Evolutionary conservation across 1,140 invertebrate genomes (phyloP).

Genomic region (Heliconius himera): DNA sequence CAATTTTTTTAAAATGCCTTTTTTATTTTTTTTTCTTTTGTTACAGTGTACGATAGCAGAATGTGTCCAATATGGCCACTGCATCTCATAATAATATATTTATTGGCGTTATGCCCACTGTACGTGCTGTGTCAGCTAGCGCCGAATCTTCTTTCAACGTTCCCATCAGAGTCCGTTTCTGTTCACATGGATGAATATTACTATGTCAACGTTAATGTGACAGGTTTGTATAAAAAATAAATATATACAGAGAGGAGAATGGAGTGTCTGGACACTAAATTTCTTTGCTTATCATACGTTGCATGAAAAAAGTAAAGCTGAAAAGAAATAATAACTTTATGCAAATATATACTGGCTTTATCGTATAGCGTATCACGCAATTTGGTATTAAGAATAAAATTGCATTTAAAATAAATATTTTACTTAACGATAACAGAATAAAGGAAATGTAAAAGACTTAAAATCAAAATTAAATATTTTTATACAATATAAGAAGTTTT

Average conservation of each 20-base stretch:
- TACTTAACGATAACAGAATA: too few relatives aligned
- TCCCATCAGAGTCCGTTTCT: constrained; percentile 49
- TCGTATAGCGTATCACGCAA: too few relatives aligned
- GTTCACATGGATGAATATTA: constrained; percentile 64
- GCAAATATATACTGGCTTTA: too few relatives aligned
- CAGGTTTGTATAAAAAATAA: constrained; percentile 40
- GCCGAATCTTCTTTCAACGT: constrained; percentile 61
- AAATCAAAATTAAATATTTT: too few relatives aligned
- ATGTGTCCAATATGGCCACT: constrained; percentile 85
- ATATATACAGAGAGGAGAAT: background rate
- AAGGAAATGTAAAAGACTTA: too few relatives aligned
- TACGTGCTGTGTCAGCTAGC: constrained; percentile 81
- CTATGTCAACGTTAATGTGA: constrained; percentile 58
- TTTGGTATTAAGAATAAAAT: too few relatives aligned
- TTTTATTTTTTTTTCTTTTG: background rate
- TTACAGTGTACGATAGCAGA: constrained; percentile 38
- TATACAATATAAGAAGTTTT: too few relatives aligned
- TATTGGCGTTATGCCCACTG: constrained; percentile 79
- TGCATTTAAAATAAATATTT: too few relatives aligned
- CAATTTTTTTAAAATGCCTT: too few relatives aligned
- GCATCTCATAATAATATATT: constrained; percentile 82
- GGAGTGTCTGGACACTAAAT: background rate
- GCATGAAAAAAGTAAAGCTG: too few relatives aligned
- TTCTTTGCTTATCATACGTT: background rate
- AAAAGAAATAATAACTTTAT: too few relatives aligned